phyloP scores from a whole-genome alignment of 2,797 vertebrate genomes.

The Lepus oiostolus region DNA sequence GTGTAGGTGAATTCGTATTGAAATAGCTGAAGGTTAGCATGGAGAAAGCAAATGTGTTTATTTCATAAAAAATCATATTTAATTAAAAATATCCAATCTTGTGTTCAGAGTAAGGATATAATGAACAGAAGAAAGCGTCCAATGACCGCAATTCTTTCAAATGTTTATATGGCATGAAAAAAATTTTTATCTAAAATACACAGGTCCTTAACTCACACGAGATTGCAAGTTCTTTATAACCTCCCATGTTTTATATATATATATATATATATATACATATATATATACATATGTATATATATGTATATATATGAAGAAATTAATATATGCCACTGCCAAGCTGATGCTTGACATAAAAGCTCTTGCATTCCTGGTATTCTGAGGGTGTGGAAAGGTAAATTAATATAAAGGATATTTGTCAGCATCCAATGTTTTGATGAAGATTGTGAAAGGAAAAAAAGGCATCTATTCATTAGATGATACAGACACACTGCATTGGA shows the following conservation, averaged over 20 bases:
- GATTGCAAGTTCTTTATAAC: slow-evolving; percentile 56
- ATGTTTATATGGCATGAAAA: slow-evolving; percentile 27
- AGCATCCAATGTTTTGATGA: slow-evolving; percentile 18
- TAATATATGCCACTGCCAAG: neutral
- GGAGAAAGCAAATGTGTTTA: neutral
- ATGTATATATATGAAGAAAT: slow-evolving; percentile 31
- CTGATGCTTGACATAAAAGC: neutral
- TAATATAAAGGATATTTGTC: slow-evolving; percentile 3
- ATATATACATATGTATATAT: neutral
- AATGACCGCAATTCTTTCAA: slow-evolving; percentile 51
- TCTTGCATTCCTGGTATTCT: neutral
- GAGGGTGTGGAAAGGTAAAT: neutral
- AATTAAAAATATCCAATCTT: neutral
- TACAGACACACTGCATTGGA: neutral
- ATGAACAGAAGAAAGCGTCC: neutral
- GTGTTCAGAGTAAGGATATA: neutral
- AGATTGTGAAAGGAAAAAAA: slow-evolving; percentile 4
- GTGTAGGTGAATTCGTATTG: neutral
- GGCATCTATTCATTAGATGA: neutral
- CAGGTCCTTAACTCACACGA: neutral
- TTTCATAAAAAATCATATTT: slow-evolving; percentile 29
- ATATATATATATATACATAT: too few relatives aligned
- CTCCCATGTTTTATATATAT: neutral
- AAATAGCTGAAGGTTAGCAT: neutral
- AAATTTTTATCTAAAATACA: neutral